Percentiles rank a stretch among this genome's conserved stretches.
Conservation (phyloP, 2,888 invertebrate genomes). For the Rhimphoctona megacephalus region DNA sequence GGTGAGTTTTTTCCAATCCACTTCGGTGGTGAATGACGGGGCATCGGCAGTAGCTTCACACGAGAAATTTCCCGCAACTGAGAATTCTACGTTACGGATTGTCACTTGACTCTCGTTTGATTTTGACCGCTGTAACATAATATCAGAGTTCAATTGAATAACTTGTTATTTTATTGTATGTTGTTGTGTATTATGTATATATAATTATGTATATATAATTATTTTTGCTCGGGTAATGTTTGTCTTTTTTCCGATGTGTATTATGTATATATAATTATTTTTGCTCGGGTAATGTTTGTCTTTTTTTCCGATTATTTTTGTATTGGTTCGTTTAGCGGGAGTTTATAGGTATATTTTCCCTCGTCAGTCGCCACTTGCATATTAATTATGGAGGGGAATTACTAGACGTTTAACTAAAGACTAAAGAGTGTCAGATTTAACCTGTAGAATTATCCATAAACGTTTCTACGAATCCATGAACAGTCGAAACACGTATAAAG, state of each 20-base stretch:
- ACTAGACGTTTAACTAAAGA: background rate
- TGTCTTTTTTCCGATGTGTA: background rate
- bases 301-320: constrained; percentile 2
- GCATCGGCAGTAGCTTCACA: constrained; percentile 93
- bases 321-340: background rate
- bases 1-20: constrained; percentile 88
- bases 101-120: constrained; percentile 92
- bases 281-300: background rate
- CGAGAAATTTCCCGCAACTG: constrained; percentile 91
- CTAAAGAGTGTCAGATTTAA: background rate
- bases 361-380: background rate
- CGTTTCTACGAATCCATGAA: constrained; percentile 21
- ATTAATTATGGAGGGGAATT: constrained; percentile 3
- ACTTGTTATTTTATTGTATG: background rate
- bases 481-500: background rate
- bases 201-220: no score
- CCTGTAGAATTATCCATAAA: constrained; percentile 25
- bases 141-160: background rate
- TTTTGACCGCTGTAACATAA: constrained; percentile 87
- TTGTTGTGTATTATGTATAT: background rate
- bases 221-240: no score
- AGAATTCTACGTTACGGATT: constrained; percentile 89
- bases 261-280: no score
- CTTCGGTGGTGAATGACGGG: constrained; percentile 89
- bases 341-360: background rate